Conservation (phyloP, 2,888 invertebrate species). For the Perizoma affinitatum region DNA sequence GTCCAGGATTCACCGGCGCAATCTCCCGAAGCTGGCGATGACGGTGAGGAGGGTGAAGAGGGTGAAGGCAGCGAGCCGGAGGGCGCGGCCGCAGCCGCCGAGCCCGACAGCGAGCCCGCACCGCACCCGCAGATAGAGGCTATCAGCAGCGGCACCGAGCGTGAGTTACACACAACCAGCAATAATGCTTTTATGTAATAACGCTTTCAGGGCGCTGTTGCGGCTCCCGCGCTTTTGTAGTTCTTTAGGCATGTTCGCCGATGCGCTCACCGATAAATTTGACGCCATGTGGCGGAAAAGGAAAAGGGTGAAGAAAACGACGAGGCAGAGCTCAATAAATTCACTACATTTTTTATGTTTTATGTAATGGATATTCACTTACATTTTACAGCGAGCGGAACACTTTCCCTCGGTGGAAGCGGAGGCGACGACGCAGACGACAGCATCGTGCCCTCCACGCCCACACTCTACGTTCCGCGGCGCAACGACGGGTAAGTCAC, state of each 20-base stretch:
- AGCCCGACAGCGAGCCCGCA: conserved; percentile 62
- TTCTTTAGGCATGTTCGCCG: too few species aligned
- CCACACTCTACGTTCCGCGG: conserved; percentile 92
- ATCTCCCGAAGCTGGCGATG: conserved; percentile 76
- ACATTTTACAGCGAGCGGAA: conserved; percentile 60
- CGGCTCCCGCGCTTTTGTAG: too few species aligned
- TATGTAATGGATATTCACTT: not conserved
- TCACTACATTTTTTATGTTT: not conserved
- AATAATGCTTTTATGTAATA: too few species aligned
- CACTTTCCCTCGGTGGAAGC: conserved; percentile 69
- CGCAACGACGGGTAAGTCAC: conserved; percentile 88
- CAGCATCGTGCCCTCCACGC: conserved; percentile 94
- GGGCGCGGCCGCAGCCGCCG: conserved; percentile 47
- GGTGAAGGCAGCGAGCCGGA: conserved; percentile 49
- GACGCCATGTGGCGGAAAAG: too few species aligned
- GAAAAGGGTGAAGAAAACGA: too few species aligned
- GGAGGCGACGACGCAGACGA: conserved; percentile 81
- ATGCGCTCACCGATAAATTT: too few species aligned
- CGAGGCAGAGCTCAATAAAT: not conserved
- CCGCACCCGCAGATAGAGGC: conserved; percentile 86
- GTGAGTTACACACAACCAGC: not conserved
- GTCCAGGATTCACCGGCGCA: conserved; percentile 84
- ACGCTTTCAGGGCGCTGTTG: too few species aligned
- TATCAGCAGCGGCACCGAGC: conserved; percentile 90
- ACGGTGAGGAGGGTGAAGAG: conserved; percentile 52